Base-by-base conservation (phyloP, 2,113 vertebrate species). In the Mesitornis unicolor region DNA sequence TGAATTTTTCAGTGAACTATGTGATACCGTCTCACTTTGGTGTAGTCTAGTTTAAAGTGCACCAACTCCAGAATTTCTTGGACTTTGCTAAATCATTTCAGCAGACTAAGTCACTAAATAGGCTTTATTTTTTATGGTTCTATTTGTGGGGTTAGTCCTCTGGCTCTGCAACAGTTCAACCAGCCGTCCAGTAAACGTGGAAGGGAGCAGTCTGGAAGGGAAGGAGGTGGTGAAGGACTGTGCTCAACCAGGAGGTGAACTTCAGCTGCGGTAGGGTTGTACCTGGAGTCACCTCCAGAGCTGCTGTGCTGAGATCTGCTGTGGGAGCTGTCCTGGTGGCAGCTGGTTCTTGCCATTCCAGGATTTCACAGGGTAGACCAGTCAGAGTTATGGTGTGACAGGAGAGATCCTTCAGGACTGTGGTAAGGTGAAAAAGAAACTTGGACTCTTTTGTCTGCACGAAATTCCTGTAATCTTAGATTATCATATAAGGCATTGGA, bases 371-470 rank as follows among this genome's bases (percentile, higher is more conserved):
- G 28, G 19, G 10, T 31, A 67, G 35, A 25, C 14, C 31, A 59
- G 21, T 47, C 45, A 68, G 42, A 29, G n/a, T 3, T 19, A 33
- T 38, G 0, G 0, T 0, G 0, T 51, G 25, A 42, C 65, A 57
- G 26, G 24, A 76, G 33, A 67, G 18, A 14, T 47, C 35, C 7
- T 86, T 71, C 1, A 2, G 16, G 33, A 22, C 18, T 50, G 31
- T 68, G 18, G 21, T 71, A 64, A 67, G 16, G 48, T 60, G 18
- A 43, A 86, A 35, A n/a, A 56, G 51, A 59, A 89, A 51, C 35
- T 69, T 51, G 11, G 29, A 9, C 14, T 67, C 12, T 47, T 57
- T 76, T 8, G 17, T 7, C 16, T 74, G 21, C 36, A 67, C 16
- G 84, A 19, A 47, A 79, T 53, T 60, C 70, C 18, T 29, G 5